phyloP scores from a whole-genome alignment of 2,888 invertebrate genomes.

The Arge pagana region DNA sequence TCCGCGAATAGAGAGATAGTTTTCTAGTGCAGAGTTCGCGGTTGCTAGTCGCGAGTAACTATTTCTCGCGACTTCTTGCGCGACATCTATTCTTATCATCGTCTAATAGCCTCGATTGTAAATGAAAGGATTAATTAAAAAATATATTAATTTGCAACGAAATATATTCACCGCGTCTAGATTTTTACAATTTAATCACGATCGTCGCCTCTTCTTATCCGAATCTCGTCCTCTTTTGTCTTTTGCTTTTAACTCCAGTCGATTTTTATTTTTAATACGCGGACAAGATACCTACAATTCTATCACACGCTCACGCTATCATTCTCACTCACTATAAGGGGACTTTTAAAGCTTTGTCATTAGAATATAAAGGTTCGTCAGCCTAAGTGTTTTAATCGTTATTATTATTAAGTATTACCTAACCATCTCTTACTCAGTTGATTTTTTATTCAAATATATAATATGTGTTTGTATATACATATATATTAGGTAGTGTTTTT shows the following conservation, averaged over 20 bases:
- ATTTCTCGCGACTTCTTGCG: no score
- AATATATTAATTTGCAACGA: slow-evolving; percentile 12
- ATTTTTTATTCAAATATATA: no score
- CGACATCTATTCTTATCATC: slow-evolving; percentile 10
- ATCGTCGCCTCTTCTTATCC: background rate
- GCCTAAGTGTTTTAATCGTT: slow-evolving; percentile 3
- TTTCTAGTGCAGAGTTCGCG: no score
- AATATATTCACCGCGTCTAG: slow-evolving; percentile 6
- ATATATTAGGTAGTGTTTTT: background rate
- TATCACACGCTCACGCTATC: background rate
- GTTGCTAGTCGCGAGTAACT: no score
- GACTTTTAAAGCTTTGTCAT: slow-evolving; percentile 16
- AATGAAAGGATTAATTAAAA: slow-evolving; percentile 10
- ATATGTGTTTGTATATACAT: no score
- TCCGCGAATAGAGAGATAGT: no score
- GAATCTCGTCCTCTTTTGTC: background rate
- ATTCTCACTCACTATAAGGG: slow-evolving; percentile 11
- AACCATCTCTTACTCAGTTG: no score
- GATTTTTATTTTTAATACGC: no score
- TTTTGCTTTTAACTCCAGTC: slow-evolving; percentile 9
- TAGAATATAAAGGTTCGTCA: slow-evolving; percentile 18
- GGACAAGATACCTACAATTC: no score
- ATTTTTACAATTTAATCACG: background rate
- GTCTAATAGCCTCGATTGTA: slow-evolving; percentile 2
- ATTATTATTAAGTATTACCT: no score